Evolutionary conservation across 2,113 vertebrate species (phyloP).

Genomic region (Aldabrachelys gigantea): DNA sequence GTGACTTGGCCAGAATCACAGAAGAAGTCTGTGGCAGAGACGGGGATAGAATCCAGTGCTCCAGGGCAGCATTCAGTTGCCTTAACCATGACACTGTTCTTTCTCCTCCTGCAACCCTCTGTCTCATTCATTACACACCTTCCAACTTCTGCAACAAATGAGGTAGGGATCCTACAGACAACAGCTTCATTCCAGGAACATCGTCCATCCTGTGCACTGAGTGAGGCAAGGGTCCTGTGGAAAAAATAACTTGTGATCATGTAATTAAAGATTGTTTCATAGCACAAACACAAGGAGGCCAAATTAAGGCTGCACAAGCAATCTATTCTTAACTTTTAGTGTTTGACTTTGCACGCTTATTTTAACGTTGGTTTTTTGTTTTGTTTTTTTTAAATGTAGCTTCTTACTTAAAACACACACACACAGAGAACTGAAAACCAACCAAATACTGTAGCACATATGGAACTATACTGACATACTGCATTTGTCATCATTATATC

Average conservation of each 20-base stretch:
- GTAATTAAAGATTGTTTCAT: slow-evolving; percentile 56
- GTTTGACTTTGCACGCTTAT: not conserved
- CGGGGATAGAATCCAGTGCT: not conserved
- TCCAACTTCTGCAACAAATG: slow-evolving; percentile 77
- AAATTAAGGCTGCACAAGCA: slow-evolving; percentile 64
- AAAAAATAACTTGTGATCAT: slow-evolving; percentile 67
- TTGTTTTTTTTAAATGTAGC: not conserved
- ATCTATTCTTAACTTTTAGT: slow-evolving; percentile 52
- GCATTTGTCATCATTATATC: not conserved
- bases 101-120: slow-evolving; percentile 29
- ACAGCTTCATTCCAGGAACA: slow-evolving; percentile 71
- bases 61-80: not conserved
- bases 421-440: not conserved
- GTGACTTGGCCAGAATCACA: not conserved
- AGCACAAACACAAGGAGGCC: slow-evolving; percentile 50
- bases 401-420: not conserved
- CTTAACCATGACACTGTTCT: slow-evolving; percentile 24
- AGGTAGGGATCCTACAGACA: slow-evolving; percentile 63
- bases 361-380: not conserved
- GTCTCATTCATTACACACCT: slow-evolving; percentile 72
- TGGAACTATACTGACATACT: not conserved
- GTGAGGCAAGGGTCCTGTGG: slow-evolving; percentile 70
- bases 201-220: slow-evolving; percentile 71
- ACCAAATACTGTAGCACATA: not conserved
- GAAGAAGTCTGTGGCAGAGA: not conserved